Conservation (phyloP, 2,888 invertebrate species). For the Netelia melanura region DNA sequence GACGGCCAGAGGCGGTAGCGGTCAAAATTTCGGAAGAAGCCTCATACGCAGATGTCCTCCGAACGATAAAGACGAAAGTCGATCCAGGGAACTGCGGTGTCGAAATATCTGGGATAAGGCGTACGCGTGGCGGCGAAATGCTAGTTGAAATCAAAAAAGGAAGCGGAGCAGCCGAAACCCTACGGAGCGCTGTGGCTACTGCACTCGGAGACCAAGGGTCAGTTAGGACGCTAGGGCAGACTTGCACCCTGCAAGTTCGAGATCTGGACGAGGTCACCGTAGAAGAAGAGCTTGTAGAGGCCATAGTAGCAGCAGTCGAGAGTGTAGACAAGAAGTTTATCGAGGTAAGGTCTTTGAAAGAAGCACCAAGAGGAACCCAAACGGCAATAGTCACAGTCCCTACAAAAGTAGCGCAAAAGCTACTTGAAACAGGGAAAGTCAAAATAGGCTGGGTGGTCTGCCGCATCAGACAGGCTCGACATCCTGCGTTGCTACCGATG, state of each 20-base stretch:
- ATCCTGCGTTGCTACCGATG: slow-evolving; percentile 51
- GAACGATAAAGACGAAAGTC: too few species aligned
- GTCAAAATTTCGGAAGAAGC: too few species aligned
- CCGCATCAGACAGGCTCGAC: slow-evolving; percentile 51
- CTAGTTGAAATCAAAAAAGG: too few species aligned
- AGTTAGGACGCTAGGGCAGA: too few species aligned
- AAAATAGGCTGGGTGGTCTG: slow-evolving; percentile 53
- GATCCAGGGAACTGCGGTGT: too few species aligned
- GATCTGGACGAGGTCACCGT: slow-evolving; percentile 22
- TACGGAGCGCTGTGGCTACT: too few species aligned
- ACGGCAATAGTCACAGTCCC: slow-evolving; percentile 6
- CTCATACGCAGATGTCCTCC: too few species aligned
- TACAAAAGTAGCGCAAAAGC: not conserved
- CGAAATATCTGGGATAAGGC: too few species aligned
- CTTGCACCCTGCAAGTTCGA: slow-evolving; percentile 11
- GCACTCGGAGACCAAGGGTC: too few species aligned
- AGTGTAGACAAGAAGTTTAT: not conserved
- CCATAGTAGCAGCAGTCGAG: not conserved
- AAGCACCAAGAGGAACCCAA: slow-evolving; percentile 28
- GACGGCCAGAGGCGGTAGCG: too few species aligned
- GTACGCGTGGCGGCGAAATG: too few species aligned
- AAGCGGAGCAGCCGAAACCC: too few species aligned
- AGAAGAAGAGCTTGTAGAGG: not conserved
- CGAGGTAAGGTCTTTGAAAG: slow-evolving; percentile 1
- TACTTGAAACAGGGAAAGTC: slow-evolving; percentile 9